Base-by-base conservation (phyloP, 2,797 vertebrate species). In the Catostomus latipinnis region DNA sequence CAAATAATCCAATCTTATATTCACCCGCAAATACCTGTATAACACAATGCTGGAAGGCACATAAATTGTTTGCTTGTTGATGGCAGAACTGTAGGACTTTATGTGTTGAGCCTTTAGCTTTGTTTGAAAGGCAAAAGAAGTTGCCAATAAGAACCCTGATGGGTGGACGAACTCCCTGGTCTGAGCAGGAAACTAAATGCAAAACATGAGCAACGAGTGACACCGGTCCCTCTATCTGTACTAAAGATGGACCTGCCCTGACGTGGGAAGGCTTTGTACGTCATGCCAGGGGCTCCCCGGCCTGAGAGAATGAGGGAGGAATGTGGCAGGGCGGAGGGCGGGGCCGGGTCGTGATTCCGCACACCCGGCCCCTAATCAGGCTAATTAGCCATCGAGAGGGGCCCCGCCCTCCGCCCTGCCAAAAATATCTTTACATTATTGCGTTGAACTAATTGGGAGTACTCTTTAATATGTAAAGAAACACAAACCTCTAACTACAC, bases 141-240 rank as follows among this genome's bases (percentile, higher is more conserved):
- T n/a, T 48, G 48, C 46, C 0, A 6, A 57, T 43, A 43, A 34
- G 63, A 49, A 67, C 16, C 6, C 48, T 13, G 22, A 62, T 34
- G 12, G 6, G 46, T n/a, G 53, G 52, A 22, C 10, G n/a, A 34
- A 34, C 34, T 34, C 3, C 34, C 34, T 34, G 13, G 45, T 46
- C 8, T 63, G 50, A 56, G 12, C 74, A 67, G 34, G 52, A 56
- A 43, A 18, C 14, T 43, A 76, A 43, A 62, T 62, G 22, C 10
- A 62, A 34, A 62, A 62, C 60, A 18, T 62, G 22, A 43, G 7
- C 34, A 34, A 34, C 34, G 34, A 57, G 63, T 48, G 52, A 16
- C 74, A 66, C 61, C 50, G 8, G 61, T 8, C n/a, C 1, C 61
- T 71, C 13, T 8, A 18, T 48, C 50, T 45, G 2, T 71, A 56